Evolutionary conservation across 2,113 vertebrate genomes (phyloP).

Genomic region (Theristicus caerulescens): DNA sequence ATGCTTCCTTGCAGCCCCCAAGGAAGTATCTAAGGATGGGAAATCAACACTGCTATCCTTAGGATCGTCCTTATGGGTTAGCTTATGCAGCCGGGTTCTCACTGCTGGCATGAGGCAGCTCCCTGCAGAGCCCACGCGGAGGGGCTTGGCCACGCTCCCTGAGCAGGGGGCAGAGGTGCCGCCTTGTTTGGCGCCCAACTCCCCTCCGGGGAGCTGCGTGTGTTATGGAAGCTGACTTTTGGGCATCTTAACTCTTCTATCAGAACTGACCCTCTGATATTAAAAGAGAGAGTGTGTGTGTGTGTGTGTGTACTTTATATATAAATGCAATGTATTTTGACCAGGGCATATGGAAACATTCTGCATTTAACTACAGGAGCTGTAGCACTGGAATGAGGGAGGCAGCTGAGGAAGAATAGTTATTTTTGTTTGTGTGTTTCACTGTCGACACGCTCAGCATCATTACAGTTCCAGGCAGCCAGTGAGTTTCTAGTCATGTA

Average conservation of each 20-base stretch:
- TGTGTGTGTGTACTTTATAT: neutral
- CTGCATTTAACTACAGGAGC: neutral
- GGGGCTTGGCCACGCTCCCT: neutral
- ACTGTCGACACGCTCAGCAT: neutral
- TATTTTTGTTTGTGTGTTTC: neutral
- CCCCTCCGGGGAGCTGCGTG: neutral
- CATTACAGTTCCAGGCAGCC: neutral
- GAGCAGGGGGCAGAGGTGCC: neutral
- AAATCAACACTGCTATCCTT: neutral
- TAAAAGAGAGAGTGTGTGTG: no score
- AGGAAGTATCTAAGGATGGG: neutral
- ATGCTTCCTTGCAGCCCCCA: neutral
- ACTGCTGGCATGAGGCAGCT: accelerated
- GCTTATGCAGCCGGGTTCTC: neutral
- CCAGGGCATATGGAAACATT: neutral
- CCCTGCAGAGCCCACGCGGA: accelerated
- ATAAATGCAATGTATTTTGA: neutral
- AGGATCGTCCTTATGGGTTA: accelerated
- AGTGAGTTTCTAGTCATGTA: neutral
- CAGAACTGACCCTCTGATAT: neutral
- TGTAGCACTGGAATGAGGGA: neutral
- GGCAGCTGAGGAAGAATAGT: neutral
- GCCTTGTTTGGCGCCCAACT: neutral
- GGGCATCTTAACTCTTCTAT: neutral
- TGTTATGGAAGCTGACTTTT: neutral